phyloP scores from a whole-genome alignment of 2,888 invertebrate genomes.

The Oscheius sp. region DNA sequence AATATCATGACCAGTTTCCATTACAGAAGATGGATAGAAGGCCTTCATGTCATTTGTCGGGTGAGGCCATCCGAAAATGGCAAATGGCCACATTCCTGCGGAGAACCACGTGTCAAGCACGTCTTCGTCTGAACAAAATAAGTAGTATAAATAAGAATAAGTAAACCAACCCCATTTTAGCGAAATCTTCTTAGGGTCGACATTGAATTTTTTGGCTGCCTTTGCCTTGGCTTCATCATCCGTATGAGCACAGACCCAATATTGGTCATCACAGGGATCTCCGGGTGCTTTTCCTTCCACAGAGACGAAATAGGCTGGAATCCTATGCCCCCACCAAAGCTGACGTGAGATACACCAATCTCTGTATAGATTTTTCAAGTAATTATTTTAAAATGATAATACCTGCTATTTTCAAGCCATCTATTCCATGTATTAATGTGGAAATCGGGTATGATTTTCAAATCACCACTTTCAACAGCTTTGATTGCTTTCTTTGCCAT shows the following conservation, averaged over 20 bases:
- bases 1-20: conserved; percentile 89
- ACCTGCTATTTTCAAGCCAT: conserved; percentile 92
- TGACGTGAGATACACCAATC: conserved; percentile 99
- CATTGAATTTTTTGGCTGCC: conserved; percentile 80
- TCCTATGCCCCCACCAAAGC: conserved; percentile 99
- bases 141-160: background rate
- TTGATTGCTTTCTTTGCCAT: conserved; percentile 88
- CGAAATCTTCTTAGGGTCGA: conserved; percentile 72
- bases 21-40: conserved; percentile 88
- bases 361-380: background rate
- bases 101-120: conserved; percentile 99
- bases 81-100: conserved; percentile 92
- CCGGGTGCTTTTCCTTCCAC: conserved; percentile 49
- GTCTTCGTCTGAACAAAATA: conserved; percentile 85
- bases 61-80: conserved; percentile 96
- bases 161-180: conserved; percentile 71
- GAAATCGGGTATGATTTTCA: conserved; percentile 88
- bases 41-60: conserved; percentile 71
- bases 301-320: conserved; percentile 87
- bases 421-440: conserved; percentile 92
- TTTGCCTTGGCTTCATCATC: conserved; percentile 82
- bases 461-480: conserved; percentile 76
- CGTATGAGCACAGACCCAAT: conserved; percentile 77
- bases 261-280: conserved; percentile 55
- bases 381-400: background rate